Evolutionary conservation across 1,140 invertebrate genomes (phyloP).

Genomic region (Drosophila elegans): DNA sequence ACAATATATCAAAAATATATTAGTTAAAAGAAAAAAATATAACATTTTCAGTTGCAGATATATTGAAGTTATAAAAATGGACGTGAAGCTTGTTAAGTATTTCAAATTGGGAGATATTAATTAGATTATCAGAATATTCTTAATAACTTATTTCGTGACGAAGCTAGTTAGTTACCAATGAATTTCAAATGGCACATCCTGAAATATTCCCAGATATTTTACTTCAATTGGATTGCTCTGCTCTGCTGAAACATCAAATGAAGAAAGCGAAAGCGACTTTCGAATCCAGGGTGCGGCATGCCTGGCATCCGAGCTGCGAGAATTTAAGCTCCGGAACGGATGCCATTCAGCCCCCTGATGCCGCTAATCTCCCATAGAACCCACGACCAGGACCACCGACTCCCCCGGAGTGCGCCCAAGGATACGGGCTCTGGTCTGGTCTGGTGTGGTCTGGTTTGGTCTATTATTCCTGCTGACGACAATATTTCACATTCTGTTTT

Average conservation of each 20-base stretch:
- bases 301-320: constrained; percentile 32
- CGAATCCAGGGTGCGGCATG: constrained; percentile 29
- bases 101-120: no score
- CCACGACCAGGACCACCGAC: constrained; percentile 14
- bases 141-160: not conserved
- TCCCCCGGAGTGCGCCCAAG: constrained; percentile 40
- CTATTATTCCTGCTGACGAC: constrained; percentile 59
- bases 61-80: no score
- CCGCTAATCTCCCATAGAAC: constrained; percentile 26
- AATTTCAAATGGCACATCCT: not conserved
- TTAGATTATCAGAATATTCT: not conserved
- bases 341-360: constrained; percentile 28
- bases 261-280: not conserved
- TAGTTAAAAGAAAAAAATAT: no score
- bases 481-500: constrained; percentile 62
- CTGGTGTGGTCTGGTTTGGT: constrained; percentile 39
- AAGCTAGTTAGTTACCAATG: constrained; percentile 14
- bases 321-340: constrained; percentile 39
- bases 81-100: no score
- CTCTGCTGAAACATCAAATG: constrained; percentile 37
- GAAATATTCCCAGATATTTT: constrained; percentile 4
- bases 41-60: no score
- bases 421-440: constrained; percentile 43
- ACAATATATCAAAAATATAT: no score
- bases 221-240: constrained; percentile 16